A percentile compares a stretch with the other conserved stretches of the same genome.
Conservation (phyloP, 2,888 invertebrate species). For the Polymixis lichenea region DNA sequence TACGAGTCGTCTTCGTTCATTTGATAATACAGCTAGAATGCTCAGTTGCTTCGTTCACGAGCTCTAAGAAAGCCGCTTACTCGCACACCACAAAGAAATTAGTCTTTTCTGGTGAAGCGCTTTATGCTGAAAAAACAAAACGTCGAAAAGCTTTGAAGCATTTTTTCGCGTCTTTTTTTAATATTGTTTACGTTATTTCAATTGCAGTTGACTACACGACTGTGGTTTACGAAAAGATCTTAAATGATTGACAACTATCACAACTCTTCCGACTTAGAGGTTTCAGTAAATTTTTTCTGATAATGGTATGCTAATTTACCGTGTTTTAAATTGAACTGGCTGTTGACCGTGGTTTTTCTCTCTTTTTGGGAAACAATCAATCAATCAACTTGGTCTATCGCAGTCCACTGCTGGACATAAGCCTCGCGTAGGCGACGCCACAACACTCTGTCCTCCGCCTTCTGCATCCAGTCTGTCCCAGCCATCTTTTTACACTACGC, state of each 20-base stretch:
- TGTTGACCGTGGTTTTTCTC: no score
- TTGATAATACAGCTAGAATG: constrained; percentile 8
- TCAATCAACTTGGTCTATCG: no score
- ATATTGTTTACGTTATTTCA: constrained; percentile 31
- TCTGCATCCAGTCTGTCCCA: no score
- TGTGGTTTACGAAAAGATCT: not conserved
- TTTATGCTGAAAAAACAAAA: constrained; percentile 20
- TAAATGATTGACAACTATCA: constrained; percentile 32
- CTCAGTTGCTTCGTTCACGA: constrained; percentile 10
- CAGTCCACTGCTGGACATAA: no score
- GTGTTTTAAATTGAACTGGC: not conserved
- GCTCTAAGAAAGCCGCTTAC: constrained; percentile 21
- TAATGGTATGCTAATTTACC: not conserved
- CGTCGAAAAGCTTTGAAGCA: not conserved
- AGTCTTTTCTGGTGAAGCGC: constrained; percentile 37
- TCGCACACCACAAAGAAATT: constrained; percentile 42
- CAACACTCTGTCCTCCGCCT: no score
- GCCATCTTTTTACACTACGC: no score
- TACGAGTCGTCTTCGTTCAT: not conserved
- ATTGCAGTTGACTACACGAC: not conserved
- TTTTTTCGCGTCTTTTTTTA: constrained; percentile 19
- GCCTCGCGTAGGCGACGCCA: no score
- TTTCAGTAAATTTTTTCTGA: not conserved
- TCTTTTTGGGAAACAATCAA: not conserved
- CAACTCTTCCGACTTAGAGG: not conserved